Base-by-base conservation (phyloP, 2,113 vertebrate species). In the Craseonycteris thonglongyai region DNA sequence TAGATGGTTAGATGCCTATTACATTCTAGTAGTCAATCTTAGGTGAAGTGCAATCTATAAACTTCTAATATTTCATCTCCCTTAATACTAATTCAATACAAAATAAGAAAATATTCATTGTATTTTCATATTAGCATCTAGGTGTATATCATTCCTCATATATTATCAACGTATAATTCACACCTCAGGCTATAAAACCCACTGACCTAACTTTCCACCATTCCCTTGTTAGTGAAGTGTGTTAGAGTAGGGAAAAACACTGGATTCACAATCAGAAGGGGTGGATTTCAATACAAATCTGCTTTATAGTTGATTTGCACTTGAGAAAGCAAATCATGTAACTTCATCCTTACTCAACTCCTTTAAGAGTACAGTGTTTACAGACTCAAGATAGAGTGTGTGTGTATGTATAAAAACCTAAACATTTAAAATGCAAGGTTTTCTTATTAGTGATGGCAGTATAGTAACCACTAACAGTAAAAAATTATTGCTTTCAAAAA, bases 401-500 rank as follows among this genome's bases (percentile, higher is more conserved):
- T 24, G 8, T 14, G 33, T 40, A 12, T 47, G 35, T 35, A 5
- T 33, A 82, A 86, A 88, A 94, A 45, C 9, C 4, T 49, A 40
- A 83, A 56, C 69, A 95, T 10, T 92, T 74, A 93, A 51, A 94
- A 80, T 45, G 5, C 10, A 75, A 86, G 19, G 11, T 81, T 75
- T 93, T 78, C 76, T 82, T 56, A 75, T 65, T 63, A 74, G 45
- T 74, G 15, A 82, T 58, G 47, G 40, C 28, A 63, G 16, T 66
- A 15, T 33, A 63, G 16, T 66, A 15, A 93, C 18, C 16, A 47
- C 21, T 65, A 56, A 11, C 45, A 88, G 21, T 54, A 38, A 84
- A 96, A 92, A 95, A 84, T 16, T 38, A 51, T 19, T 86, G 19
- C 28, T 40, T 85, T 84, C 63, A 96, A 90, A 91, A 95, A 15